A percentile compares a stretch with the other conserved stretches of the same genome.
phyloP scores from a whole-genome alignment of 2,888 invertebrate genomes.

The Xylocampa areola region DNA sequence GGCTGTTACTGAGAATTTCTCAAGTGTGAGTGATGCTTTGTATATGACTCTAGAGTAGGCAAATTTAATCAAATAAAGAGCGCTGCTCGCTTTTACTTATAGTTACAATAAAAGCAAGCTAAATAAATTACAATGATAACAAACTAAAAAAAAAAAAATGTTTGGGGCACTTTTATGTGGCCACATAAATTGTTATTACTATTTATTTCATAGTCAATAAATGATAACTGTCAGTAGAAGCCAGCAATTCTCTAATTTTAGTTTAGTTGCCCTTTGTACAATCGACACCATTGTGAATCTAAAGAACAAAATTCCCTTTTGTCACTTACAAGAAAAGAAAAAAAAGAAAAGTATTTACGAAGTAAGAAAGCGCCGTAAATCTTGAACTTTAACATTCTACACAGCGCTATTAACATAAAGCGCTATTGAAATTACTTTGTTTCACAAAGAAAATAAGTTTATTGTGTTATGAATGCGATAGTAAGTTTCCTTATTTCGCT shows the following conservation, averaged over 20 bases:
- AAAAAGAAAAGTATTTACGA: constrained; percentile 39
- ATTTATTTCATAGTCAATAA: no score
- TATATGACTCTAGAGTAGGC: no score
- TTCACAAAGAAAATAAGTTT: constrained; percentile 47
- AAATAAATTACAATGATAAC: no score
- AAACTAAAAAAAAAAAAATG: no score
- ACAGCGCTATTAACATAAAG: constrained; percentile 51
- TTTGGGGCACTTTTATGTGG: no score
- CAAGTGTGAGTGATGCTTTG: no score
- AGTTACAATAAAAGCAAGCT: no score
- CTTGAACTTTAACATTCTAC: constrained; percentile 56
- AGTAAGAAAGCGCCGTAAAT: constrained; percentile 42
- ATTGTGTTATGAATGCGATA: constrained; percentile 46
- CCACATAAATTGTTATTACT: no score
- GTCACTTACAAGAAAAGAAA: constrained; percentile 38
- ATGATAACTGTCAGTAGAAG: no score
- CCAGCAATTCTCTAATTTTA: constrained; percentile 38
- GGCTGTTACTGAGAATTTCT: no score
- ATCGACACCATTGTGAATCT: constrained; percentile 47
- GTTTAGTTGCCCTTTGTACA: constrained; percentile 27
- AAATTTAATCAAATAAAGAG: no score
- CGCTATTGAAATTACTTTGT: constrained; percentile 51
- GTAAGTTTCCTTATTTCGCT: constrained; percentile 34
- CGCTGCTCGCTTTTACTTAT: no score
- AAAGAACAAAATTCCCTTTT: constrained; percentile 40